These are phyloP conservation scores for Eristalinus sepulchralis DNA, from an alignment of 2,888 invertebrate genomes.

Conservation along the genomic window DNA sequence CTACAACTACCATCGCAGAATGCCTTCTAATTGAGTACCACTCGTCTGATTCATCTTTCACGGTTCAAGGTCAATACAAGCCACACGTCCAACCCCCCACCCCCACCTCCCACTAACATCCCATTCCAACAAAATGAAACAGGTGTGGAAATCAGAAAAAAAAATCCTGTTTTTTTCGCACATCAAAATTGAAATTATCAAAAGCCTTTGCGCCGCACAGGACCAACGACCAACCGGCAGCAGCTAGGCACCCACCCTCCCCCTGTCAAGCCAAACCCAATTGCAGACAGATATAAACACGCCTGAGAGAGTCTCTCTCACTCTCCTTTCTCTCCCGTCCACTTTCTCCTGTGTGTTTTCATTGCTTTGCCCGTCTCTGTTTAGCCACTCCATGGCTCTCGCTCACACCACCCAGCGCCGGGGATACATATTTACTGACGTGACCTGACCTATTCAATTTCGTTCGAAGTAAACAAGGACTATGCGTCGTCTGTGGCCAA, in stretches of 20 bases:
- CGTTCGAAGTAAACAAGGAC: constrained; percentile 63
- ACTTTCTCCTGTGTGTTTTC: constrained; percentile 10
- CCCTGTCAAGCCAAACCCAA: constrained; percentile 19
- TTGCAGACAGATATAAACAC: constrained; percentile 42
- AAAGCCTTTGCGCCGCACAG: not conserved
- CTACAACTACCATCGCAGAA: not conserved
- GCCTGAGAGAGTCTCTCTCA: not conserved
- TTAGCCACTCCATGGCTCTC: not conserved
- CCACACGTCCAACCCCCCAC: not conserved
- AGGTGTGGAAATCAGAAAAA: not conserved
- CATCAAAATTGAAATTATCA: not conserved
- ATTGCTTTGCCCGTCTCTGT: not conserved
- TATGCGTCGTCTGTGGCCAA: constrained; percentile 62
- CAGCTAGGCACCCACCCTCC: not conserved
- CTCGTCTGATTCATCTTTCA: not conserved
- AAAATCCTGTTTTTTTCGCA: not conserved
- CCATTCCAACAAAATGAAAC: not conserved
- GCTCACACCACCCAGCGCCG: not conserved
- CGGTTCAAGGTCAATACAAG: not conserved
- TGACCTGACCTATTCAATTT: constrained; percentile 69
- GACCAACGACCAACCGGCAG: not conserved
- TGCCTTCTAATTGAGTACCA: not conserved
- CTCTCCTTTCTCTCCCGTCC: not conserved
- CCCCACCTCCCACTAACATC: too few species aligned
- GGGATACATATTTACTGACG: constrained; percentile 27